A percentile compares a stretch with the other conserved stretches of the same genome.
Conservation (phyloP, 2,888 invertebrate species). For the Orthonevra nobilis region DNA sequence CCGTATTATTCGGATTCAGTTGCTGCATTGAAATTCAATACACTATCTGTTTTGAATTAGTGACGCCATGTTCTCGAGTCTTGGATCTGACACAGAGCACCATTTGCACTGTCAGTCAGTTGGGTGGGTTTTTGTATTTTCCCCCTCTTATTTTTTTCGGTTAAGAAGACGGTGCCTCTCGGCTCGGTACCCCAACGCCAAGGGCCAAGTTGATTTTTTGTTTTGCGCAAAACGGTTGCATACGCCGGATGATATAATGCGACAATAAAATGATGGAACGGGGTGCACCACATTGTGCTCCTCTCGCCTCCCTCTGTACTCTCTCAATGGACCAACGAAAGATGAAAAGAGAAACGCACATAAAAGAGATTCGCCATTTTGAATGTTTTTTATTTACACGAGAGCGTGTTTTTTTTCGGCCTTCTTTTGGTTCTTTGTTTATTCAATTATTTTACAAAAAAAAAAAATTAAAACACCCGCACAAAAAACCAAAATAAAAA, state of each 20-base stretch:
- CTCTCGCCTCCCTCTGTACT: neutral
- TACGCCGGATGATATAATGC: slow-evolving; percentile 66
- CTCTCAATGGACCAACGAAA: slow-evolving; percentile 41
- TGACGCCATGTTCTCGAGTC: slow-evolving; percentile 70
- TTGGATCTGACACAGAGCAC: slow-evolving; percentile 67
- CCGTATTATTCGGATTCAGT: slow-evolving; percentile 39
- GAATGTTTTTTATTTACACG: slow-evolving; percentile 42
- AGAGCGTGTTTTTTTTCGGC: slow-evolving; percentile 2
- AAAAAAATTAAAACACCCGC: neutral
- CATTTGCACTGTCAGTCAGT: slow-evolving; percentile 57
- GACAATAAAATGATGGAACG: slow-evolving; percentile 59
- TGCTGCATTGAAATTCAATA: slow-evolving; percentile 71
- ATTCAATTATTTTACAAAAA: neutral
- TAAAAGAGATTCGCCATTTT: slow-evolving; percentile 50
- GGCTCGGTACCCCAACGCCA: slow-evolving; percentile 1
- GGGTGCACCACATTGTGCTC: neutral
- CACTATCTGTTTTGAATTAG: slow-evolving; percentile 72
- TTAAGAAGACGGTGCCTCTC: slow-evolving; percentile 20
- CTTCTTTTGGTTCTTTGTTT: slow-evolving; percentile 2
- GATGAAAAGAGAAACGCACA: slow-evolving; percentile 50
- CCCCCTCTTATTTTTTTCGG: neutral
- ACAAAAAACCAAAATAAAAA: too few relatives aligned
- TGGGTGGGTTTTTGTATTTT: neutral
- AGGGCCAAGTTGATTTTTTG: slow-evolving; percentile 19
- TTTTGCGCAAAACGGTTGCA: slow-evolving; percentile 52